Conservation (phyloP, 53 echinoderm and acorn worm species). For the Hippasteria phrygiana region DNA sequence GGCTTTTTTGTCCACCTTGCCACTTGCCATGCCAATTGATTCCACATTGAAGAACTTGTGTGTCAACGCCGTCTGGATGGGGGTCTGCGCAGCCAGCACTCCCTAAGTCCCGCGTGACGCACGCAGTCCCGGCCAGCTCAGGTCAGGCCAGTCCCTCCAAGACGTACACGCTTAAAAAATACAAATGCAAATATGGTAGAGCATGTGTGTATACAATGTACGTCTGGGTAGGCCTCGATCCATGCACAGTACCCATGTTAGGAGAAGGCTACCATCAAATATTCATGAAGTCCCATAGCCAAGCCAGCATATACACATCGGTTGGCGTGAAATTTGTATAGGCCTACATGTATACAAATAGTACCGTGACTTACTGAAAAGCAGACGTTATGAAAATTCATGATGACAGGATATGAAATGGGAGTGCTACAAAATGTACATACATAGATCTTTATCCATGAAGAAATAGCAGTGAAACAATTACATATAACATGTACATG, state of each 20-base stretch:
- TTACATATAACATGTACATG: too few species aligned
- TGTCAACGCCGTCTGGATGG: not conserved
- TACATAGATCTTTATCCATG: too few species aligned
- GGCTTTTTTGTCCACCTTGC: not conserved
- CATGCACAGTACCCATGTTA: not conserved
- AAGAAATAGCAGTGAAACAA: too few species aligned
- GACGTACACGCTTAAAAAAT: not conserved
- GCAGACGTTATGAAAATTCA: conserved; percentile 21
- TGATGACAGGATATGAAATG: not conserved
- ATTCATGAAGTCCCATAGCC: conserved; percentile 34
- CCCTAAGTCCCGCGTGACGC: not conserved
- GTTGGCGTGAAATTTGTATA: not conserved
- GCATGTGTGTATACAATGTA: not conserved
- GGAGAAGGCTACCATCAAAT: conserved; percentile 24
- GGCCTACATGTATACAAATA: not conserved
- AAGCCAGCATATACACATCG: not conserved
- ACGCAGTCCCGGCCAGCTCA: not conserved
- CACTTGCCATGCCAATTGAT: not conserved
- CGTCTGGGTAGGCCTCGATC: not conserved
- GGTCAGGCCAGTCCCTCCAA: conserved; percentile 24
- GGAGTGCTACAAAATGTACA: not conserved
- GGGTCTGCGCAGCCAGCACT: not conserved
- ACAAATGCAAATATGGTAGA: conserved; percentile 16
- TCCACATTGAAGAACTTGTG: not conserved
- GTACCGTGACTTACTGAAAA: conserved; percentile 41